Evolutionary conservation across 2,888 invertebrate genomes (phyloP).

Genomic region (Ectobius pallidus): DNA sequence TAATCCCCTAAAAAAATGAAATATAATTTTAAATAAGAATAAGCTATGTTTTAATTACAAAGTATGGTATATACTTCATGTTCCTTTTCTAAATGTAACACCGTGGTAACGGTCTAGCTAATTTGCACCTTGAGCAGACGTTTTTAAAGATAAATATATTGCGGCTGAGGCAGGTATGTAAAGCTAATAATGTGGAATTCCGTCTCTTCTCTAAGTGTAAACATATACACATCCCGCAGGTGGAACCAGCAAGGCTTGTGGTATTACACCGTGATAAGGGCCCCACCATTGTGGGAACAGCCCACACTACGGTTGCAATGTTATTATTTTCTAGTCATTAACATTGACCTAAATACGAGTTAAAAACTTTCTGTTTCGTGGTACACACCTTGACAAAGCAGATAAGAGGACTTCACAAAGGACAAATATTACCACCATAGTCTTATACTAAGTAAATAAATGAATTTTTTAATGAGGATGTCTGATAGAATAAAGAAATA

Average conservation of each 20-base stretch:
- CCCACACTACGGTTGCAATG: not conserved
- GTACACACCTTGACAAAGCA: not conserved
- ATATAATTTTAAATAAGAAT: no score
- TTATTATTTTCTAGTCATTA: not conserved
- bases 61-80: no score
- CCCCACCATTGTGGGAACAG: not conserved
- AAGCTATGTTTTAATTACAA: no score
- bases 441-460: no score
- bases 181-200: not conserved
- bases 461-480: no score
- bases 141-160: no score
- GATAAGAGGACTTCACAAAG: not conserved
- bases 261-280: not conserved
- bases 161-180: not conserved
- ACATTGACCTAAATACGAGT: not conserved
- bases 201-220: not conserved
- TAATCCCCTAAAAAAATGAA: no score
- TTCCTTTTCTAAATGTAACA: no score
- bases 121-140: no score
- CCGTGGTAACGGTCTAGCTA: no score
- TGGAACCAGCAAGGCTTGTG: not conserved
- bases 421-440: no score
- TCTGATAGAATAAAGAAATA: no score
- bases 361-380: not conserved
- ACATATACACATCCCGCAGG: not conserved